Conservation (phyloP, 2,113 vertebrate species). For the Herpailurus yagouaroundi region DNA sequence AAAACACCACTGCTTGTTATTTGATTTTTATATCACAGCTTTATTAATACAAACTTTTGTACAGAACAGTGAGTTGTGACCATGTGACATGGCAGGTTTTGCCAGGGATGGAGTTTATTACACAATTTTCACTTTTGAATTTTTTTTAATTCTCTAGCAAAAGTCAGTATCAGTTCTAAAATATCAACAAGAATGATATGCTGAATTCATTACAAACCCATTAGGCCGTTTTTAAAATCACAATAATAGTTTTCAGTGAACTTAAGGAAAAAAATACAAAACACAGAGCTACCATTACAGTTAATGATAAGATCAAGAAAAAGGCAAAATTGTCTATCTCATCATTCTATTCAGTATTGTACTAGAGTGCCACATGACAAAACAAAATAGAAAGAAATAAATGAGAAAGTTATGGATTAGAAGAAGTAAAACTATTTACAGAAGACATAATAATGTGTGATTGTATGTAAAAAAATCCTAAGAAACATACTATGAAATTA, state of each 20-base stretch:
- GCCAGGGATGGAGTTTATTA: slow-evolving; percentile 88
- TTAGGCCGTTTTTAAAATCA: slow-evolving; percentile 91
- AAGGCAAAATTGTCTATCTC: background rate
- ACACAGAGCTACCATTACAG: background rate
- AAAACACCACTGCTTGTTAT: slow-evolving; percentile 89
- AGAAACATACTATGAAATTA: background rate
- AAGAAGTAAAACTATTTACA: background rate
- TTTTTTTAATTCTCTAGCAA: slow-evolving; percentile 90
- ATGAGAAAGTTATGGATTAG: background rate
- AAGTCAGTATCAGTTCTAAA: slow-evolving; percentile 88
- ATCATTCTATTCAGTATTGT: background rate
- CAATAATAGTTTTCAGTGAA: slow-evolving; percentile 93
- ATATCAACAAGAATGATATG: slow-evolving; percentile 84
- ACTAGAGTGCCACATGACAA: background rate
- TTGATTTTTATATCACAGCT: slow-evolving; percentile 91
- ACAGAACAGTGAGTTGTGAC: slow-evolving; percentile 90
- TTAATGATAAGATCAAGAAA: background rate
- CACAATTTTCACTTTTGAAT: slow-evolving; percentile 90
- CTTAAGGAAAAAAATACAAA: slow-evolving; percentile 20
- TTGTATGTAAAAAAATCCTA: background rate
- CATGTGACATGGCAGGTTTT: slow-evolving; percentile 85
- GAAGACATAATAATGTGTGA: background rate
- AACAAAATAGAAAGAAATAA: background rate
- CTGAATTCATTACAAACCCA: slow-evolving; percentile 86
- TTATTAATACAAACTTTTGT: slow-evolving; percentile 91